Conservation (phyloP, 2,888 invertebrate species). For the Callyntrura sp. region DNA sequence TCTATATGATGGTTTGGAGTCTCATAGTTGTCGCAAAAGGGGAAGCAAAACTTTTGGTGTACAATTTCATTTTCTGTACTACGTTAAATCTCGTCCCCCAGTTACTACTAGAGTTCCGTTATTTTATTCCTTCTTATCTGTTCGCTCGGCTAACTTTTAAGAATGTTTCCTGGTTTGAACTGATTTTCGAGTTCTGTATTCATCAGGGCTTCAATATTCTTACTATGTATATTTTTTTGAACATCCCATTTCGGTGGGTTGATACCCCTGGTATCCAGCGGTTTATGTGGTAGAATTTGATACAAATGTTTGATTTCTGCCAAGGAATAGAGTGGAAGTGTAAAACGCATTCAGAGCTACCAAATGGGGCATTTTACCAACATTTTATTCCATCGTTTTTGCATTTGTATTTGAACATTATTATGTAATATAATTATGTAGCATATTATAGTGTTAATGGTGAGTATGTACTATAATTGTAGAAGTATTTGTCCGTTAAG, state of each 20-base stretch:
- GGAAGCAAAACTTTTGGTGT: conserved; percentile 65
- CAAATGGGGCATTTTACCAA: background rate
- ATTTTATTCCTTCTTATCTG: conserved; percentile 96
- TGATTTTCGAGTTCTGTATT: conserved; percentile 89
- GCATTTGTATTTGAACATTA: conserved; percentile 28
- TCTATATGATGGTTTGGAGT: conserved; percentile 88
- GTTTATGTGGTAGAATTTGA: conserved; percentile 92
- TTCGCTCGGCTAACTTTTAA: conserved; percentile 90
- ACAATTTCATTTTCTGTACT: conserved; percentile 84
- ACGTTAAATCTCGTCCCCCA: conserved; percentile 91
- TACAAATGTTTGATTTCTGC: too few species aligned
- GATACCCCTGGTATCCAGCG: conserved; percentile 91
- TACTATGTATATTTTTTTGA: conserved; percentile 92
- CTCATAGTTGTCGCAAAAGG: conserved; percentile 68
- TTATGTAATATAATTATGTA: conserved; percentile 1
- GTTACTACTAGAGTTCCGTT: conserved; percentile 96
- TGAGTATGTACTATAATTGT: too few species aligned
- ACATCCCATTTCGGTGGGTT: conserved; percentile 92
- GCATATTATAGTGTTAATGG: too few species aligned
- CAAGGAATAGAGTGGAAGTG: background rate
- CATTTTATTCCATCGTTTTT: background rate
- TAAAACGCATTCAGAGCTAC: background rate
- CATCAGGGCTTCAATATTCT: conserved; percentile 89
- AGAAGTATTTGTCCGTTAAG: too few species aligned
- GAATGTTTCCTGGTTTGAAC: conserved; percentile 86